Percentiles rank a stretch among this genome's conserved stretches.
phyloP scores from a whole-genome alignment of 2,888 invertebrate genomes.

The Chymomyza procnemis region DNA sequence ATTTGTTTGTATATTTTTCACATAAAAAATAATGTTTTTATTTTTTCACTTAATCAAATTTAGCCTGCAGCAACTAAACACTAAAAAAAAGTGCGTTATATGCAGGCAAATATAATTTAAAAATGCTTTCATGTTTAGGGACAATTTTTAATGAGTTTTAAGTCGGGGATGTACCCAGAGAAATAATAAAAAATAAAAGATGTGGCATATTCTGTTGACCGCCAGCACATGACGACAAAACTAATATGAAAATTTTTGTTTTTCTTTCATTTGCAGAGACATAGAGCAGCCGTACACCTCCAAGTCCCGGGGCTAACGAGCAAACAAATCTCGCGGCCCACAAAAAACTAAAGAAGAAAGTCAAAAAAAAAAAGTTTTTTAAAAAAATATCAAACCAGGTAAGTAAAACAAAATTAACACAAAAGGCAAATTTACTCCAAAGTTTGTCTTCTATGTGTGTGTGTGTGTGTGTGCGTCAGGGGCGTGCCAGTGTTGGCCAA shows the following conservation, averaged over 20 bases:
- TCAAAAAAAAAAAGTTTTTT: background rate
- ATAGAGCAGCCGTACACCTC: conserved; percentile 3
- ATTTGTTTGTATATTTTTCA: conserved; percentile 34
- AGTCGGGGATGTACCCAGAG: background rate
- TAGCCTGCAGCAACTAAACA: background rate
- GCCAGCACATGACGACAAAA: conserved; percentile 14
- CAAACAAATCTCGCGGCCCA: background rate
- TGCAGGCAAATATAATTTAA: conserved; percentile 40
- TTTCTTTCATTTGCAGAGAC: conserved; percentile 26
- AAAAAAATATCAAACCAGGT: background rate
- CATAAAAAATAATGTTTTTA: conserved; percentile 13
- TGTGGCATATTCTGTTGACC: background rate
- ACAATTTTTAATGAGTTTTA: conserved; percentile 13
- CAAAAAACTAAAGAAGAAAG: background rate
- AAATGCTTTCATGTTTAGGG: conserved; percentile 12
- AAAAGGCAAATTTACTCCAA: conserved; percentile 35
- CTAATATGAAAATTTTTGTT: conserved; percentile 33
- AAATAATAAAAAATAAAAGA: no score
- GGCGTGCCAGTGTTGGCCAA: background rate
- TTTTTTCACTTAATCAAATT: conserved; percentile 17
- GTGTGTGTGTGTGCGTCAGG: background rate
- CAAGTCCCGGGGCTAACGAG: background rate
- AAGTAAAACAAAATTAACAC: conserved; percentile 35
- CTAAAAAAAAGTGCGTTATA: background rate
- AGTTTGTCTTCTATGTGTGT: conserved; percentile 8